Evolutionary conservation across 2,888 invertebrate genomes (phyloP).

Genomic region (Coelinius sp.): DNA sequence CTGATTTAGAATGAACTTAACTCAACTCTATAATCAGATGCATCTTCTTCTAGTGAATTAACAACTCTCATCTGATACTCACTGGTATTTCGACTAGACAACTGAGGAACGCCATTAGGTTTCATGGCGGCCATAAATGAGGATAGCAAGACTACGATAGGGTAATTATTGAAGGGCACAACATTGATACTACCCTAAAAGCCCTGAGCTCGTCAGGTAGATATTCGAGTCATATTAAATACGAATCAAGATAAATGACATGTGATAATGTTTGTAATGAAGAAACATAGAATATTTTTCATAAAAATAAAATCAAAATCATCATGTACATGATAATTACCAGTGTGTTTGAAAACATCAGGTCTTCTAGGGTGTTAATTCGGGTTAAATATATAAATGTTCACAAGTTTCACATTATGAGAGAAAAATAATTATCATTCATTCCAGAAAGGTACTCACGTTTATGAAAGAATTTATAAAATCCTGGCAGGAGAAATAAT

Average conservation of each 20-base stretch:
- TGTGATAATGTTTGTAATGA: not conserved
- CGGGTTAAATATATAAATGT: not conserved
- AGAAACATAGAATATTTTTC: not conserved
- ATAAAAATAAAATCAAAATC: not conserved
- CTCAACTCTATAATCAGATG: not conserved
- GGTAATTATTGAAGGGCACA: not conserved
- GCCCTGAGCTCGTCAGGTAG: constrained; percentile 38
- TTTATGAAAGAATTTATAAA: constrained; percentile 72
- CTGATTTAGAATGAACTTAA: not conserved
- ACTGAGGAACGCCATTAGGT: not conserved
- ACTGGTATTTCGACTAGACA: not conserved
- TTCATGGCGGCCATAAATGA: not conserved
- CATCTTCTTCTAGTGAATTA: not conserved
- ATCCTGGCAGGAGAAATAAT: constrained; percentile 70
- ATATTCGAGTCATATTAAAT: constrained; percentile 1
- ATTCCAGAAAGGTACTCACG: constrained; percentile 71
- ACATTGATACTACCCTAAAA: constrained; percentile 45
- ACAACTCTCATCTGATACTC: not conserved
- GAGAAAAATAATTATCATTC: constrained; percentile 43
- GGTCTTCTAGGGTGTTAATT: constrained; percentile 44
- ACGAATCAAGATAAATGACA: not conserved
- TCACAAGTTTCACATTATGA: constrained; percentile 31
- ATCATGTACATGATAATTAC: not conserved
- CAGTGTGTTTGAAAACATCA: constrained; percentile 33
- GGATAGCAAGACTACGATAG: not conserved